phyloP scores from a whole-genome alignment of 2,113 vertebrate genomes.

The Python bivittatus region DNA sequence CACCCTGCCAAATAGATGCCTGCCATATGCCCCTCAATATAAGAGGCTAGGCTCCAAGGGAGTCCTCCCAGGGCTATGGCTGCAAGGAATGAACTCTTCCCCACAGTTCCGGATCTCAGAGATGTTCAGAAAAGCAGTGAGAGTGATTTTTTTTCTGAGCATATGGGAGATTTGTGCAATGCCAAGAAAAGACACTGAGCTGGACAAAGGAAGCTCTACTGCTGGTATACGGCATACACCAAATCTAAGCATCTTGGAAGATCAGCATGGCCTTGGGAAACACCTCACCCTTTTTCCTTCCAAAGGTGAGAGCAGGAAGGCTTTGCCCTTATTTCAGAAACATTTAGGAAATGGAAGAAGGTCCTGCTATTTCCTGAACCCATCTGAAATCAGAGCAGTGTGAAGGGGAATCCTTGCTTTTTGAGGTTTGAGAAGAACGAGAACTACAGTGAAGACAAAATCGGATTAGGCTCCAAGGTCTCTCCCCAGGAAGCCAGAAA shows the following conservation, averaged over 20 bases:
- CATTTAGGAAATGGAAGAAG: not conserved
- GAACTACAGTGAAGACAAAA: not conserved
- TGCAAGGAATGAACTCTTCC: not conserved
- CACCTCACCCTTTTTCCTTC: not conserved
- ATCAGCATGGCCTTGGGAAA: not conserved
- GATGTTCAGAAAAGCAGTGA: not conserved
- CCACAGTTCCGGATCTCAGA: not conserved
- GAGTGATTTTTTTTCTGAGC: not conserved
- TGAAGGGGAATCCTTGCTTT: not conserved
- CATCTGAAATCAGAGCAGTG: not conserved
- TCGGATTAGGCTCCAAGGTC: not conserved
- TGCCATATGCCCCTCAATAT: not conserved
- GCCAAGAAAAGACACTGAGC: not conserved
- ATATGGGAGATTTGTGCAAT: not conserved
- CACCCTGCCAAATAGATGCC: not conserved
- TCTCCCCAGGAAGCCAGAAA: not conserved
- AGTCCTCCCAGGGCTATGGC: not conserved
- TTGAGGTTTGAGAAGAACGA: not conserved
- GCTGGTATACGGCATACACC: not conserved
- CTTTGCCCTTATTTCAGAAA: not conserved
- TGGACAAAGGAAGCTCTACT: not conserved
- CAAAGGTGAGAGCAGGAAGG: not conserved
- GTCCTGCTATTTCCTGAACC: not conserved
- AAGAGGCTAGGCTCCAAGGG: not conserved
- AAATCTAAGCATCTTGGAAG: not conserved